phyloP scores from a whole-genome alignment of 2,888 invertebrate genomes.

The Cryptocheilus praepositus region DNA sequence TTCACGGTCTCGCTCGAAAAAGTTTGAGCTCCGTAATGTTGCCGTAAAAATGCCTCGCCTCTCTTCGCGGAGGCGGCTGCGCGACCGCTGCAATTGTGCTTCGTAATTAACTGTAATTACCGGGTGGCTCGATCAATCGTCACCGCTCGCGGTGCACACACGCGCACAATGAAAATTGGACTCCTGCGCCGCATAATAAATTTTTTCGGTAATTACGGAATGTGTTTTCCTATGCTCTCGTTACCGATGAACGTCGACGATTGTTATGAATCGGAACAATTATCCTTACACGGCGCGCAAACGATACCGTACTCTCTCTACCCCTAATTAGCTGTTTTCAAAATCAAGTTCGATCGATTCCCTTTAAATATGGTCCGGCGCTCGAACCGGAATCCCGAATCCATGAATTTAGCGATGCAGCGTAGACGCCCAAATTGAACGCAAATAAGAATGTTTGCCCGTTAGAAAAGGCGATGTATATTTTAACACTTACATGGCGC shows the following conservation, averaged over 20 bases:
- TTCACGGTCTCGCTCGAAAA: slow-evolving; percentile 2
- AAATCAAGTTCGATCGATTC: too few relatives aligned
- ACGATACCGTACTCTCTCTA: too few relatives aligned
- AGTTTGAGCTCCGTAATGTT: slow-evolving; percentile 11
- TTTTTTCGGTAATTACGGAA: slow-evolving; percentile 23
- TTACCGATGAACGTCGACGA: slow-evolving; percentile 8
- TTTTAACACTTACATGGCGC: too few relatives aligned
- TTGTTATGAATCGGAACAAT: slow-evolving; percentile 28
- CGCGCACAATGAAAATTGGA: slow-evolving; percentile 39
- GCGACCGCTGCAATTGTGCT: slow-evolving; percentile 28
- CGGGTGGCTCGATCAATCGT: slow-evolving; percentile 46
- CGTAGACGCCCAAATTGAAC: too few relatives aligned
- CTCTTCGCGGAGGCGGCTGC: slow-evolving; percentile 20
- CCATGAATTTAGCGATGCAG: too few relatives aligned
- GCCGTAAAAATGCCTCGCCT: slow-evolving; percentile 36
- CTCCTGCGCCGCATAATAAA: slow-evolving; percentile 45
- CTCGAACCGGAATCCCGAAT: too few relatives aligned
- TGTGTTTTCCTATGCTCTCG: slow-evolving; percentile 18
- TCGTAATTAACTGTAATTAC: slow-evolving; percentile 52
- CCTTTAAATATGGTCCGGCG: too few relatives aligned
- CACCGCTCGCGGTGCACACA: slow-evolving; percentile 16
- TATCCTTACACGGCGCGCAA: too few relatives aligned
- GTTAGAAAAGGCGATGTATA: too few relatives aligned
- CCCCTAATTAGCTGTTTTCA: too few relatives aligned
- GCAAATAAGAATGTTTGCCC: too few relatives aligned